phyloP scores from a whole-genome alignment of 2,113 vertebrate species.

The Leptosomus discolor region DNA sequence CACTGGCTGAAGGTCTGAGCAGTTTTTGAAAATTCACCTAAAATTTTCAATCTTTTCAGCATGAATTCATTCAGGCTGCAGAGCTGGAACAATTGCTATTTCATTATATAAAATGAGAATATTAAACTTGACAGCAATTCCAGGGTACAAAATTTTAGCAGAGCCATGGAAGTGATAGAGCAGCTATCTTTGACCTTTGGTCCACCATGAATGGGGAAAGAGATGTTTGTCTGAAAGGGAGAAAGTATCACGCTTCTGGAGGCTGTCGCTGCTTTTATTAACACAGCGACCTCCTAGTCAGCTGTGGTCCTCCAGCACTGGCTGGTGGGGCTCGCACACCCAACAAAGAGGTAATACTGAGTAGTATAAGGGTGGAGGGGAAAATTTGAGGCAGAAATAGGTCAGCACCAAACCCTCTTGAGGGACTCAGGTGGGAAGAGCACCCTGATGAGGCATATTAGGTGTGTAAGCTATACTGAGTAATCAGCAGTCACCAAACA shows the following conservation, averaged over 20 bases:
- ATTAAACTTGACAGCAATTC: constrained; percentile 38
- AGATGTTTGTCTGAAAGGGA: constrained; percentile 13
- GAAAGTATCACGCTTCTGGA: background rate
- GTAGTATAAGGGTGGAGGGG: background rate
- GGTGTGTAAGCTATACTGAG: background rate
- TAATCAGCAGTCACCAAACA: background rate
- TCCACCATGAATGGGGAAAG: constrained; percentile 4
- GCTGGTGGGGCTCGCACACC: background rate
- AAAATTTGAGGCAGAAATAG: background rate
- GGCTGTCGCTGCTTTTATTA: background rate
- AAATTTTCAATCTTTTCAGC: background rate
- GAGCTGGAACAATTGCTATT: constrained; percentile 4
- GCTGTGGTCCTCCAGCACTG: background rate
- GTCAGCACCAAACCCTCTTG: background rate
- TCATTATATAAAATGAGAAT: constrained; percentile 10
- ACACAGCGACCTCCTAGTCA: background rate
- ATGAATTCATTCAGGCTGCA: background rate
- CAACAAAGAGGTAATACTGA: background rate
- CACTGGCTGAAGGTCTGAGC: background rate
- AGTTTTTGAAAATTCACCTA: constrained; percentile 15
- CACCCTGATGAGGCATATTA: background rate
- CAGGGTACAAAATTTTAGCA: constrained; percentile 18
- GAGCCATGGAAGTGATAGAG: background rate
- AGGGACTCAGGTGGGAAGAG: background rate
- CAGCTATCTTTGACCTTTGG: constrained; percentile 25